A percentile compares a stretch with the other conserved stretches of the same genome.
These are phyloP conservation scores for Ephestia elutella DNA, from an alignment of 1,140 invertebrate genomes.

Conservation along the genomic window DNA sequence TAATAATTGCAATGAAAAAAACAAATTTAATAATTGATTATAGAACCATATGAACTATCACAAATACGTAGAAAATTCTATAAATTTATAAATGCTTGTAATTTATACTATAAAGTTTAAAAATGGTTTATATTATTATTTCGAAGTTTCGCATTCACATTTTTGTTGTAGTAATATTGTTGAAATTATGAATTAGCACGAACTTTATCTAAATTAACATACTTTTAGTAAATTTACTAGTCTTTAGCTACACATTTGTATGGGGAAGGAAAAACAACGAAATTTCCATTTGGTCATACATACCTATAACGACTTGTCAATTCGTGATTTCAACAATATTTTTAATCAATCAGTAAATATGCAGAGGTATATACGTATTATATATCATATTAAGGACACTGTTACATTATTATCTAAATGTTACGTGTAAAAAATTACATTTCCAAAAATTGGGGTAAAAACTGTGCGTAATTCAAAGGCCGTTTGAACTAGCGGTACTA, in stretches of 20 bases:
- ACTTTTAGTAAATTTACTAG: no score
- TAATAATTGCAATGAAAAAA: neutral
- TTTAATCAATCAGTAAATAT: neutral
- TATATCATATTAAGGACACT: slow-evolving; percentile 26
- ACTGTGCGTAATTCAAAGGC: slow-evolving; percentile 31
- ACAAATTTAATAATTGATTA: neutral
- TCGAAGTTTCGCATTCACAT: neutral
- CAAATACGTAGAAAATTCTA: slow-evolving; percentile 35
- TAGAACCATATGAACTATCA: slow-evolving; percentile 35
- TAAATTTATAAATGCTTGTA: slow-evolving; percentile 25
- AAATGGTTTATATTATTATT: neutral
- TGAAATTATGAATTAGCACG: neutral
- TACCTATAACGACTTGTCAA: neutral
- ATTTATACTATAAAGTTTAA: slow-evolving; percentile 17
- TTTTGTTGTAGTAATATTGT: neutral
- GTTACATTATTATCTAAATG: slow-evolving; percentile 16
- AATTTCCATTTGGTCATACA: no score
- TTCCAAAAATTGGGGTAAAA: slow-evolving; percentile 22
- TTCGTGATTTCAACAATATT: neutral
- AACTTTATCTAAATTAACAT: neutral
- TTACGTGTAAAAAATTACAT: slow-evolving; percentile 19
- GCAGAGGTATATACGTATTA: slow-evolving; percentile 1
- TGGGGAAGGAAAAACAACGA: no score
- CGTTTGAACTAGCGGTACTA: slow-evolving; percentile 34
- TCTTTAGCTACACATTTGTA: no score